These are phyloP conservation scores for Drosophila pallidifrons DNA, from an alignment of 1,140 invertebrate species.

Conservation along the genomic window DNA sequence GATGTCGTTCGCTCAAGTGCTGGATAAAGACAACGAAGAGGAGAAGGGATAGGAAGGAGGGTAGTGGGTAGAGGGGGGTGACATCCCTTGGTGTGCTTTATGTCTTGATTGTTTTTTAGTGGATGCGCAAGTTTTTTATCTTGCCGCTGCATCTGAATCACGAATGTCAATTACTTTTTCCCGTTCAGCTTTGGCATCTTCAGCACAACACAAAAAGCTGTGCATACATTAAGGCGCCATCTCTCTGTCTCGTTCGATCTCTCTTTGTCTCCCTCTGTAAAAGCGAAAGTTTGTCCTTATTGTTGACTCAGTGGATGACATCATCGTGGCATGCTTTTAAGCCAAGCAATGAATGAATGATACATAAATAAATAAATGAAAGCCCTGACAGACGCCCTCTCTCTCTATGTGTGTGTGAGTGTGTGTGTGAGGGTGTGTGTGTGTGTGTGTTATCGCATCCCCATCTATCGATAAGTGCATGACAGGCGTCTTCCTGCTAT, in stretches of 20 bases:
- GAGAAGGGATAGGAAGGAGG: not conserved
- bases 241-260: not conserved
- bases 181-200: not conserved
- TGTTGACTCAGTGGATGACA: slow-evolving; percentile 63
- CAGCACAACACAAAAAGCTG: slow-evolving; percentile 24
- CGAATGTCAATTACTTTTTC: slow-evolving; percentile 75
- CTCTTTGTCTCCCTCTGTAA: slow-evolving; percentile 20
- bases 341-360: slow-evolving; percentile 36
- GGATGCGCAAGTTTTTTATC: slow-evolving; percentile 70
- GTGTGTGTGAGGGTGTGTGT: not conserved
- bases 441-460: slow-evolving; percentile 24
- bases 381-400: slow-evolving; percentile 3
- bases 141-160: slow-evolving; percentile 72
- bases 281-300: slow-evolving; percentile 75
- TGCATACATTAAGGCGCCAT: slow-evolving; percentile 67
- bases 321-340: slow-evolving; percentile 53
- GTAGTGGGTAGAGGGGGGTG: not conserved
- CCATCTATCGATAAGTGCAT: slow-evolving; percentile 41
- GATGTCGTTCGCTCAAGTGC: not conserved
- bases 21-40: not conserved
- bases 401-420: not conserved
- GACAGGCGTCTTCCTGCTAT: slow-evolving; percentile 16
- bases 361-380: slow-evolving; percentile 43
- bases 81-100: slow-evolving; percentile 38
- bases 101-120: slow-evolving; percentile 73